Evolutionary conservation across 1,140 invertebrate genomes (phyloP).

Genomic region (Neodiprion fabricii): DNA sequence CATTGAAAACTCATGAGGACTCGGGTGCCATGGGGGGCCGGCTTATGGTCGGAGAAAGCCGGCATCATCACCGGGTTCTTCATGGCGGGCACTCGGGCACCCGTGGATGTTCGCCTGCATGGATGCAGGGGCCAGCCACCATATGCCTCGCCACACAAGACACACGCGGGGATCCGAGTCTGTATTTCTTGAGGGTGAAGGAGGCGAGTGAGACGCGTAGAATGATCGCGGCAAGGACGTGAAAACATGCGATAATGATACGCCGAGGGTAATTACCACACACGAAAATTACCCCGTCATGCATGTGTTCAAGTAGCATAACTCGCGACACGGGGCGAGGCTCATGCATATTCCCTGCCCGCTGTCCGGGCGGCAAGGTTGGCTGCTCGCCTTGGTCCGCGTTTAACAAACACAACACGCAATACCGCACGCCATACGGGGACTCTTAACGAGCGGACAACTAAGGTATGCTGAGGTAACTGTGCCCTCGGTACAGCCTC

Average conservation of each 20-base stretch:
- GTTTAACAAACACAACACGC: constrained; percentile 41
- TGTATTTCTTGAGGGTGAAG: neutral
- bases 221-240: constrained; percentile 24
- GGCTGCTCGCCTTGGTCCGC: neutral
- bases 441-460: constrained; percentile 61
- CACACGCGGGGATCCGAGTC: constrained; percentile 7
- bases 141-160: constrained; percentile 27
- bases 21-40: constrained; percentile 37
- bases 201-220: constrained; percentile 14
- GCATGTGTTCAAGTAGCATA: constrained; percentile 49
- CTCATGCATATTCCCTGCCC: constrained; percentile 57
- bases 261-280: no score
- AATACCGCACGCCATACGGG: constrained; percentile 50
- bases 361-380: neutral
- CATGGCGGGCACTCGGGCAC: constrained; percentile 42
- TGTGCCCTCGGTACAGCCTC: constrained; percentile 37
- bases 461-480: constrained; percentile 58
- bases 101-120: constrained; percentile 31
- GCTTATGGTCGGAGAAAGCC: constrained; percentile 25
- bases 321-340: constrained; percentile 35
- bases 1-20: constrained; percentile 64
- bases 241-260: no score
- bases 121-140: constrained; percentile 24
- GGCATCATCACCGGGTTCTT: constrained; percentile 34
- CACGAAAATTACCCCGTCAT: no score